phyloP scores from a whole-genome alignment of 1,140 invertebrate genomes.

The Neodiprion virginianus region DNA sequence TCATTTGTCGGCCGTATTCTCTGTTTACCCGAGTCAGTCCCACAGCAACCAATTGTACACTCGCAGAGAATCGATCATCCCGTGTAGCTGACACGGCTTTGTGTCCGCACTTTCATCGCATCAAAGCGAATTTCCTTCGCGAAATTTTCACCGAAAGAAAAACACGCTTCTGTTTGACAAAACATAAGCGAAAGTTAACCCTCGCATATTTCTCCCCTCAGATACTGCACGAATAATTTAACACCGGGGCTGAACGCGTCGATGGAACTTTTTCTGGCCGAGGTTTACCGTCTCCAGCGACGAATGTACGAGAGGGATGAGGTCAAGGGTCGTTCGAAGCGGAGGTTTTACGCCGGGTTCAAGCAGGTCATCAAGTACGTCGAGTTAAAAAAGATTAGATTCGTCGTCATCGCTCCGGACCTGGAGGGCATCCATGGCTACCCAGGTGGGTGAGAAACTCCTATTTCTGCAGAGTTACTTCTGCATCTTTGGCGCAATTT shows the following conservation, averaged over 20 bases:
- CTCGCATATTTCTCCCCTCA: constrained; percentile 26
- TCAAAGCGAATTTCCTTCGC: no score
- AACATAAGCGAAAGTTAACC: not conserved
- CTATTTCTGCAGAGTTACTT: not conserved
- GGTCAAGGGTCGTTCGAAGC: constrained; percentile 38
- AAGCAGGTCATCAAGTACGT: constrained; percentile 44
- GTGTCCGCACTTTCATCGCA: no score
- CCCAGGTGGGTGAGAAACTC: not conserved
- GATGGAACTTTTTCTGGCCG: constrained; percentile 38
- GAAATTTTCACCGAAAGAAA: no score
- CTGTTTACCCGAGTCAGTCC: no score
- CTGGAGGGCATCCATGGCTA: constrained; percentile 37
- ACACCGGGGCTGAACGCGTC: constrained; percentile 27
- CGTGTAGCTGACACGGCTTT: no score
- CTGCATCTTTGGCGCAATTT: not conserved
- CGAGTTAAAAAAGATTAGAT: constrained; percentile 40
- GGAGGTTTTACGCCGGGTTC: constrained; percentile 43
- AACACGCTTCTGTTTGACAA: not conserved
- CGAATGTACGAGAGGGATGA: constrained; percentile 40
- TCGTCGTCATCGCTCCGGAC: constrained; percentile 44
- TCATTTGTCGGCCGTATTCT: no score
- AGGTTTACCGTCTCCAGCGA: constrained; percentile 40
- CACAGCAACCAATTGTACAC: no score
- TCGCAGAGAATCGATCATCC: no score
- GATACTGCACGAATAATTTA: constrained; percentile 47